Evolutionary conservation across 2,888 invertebrate species (phyloP).

Genomic region (Cheilosia urbana): DNA sequence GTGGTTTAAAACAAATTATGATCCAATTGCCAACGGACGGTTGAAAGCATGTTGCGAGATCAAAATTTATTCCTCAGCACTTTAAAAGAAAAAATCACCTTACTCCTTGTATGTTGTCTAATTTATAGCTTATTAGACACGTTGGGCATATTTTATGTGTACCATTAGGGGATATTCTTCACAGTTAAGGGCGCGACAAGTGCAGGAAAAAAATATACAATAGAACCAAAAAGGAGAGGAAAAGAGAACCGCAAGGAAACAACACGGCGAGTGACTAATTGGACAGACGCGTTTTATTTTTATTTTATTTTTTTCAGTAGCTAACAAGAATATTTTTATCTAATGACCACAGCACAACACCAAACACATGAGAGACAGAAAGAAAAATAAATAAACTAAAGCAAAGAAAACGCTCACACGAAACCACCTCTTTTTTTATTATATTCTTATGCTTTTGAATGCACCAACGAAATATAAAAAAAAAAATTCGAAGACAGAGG

Average conservation of each 20-base stretch:
- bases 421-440: constrained; percentile 43
- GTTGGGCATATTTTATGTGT: constrained; percentile 28
- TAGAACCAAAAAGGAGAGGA: constrained; percentile 25
- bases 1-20: constrained; percentile 36
- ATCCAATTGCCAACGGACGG: constrained; percentile 54
- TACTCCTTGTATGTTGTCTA: constrained; percentile 23
- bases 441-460: constrained; percentile 49
- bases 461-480: constrained; percentile 58
- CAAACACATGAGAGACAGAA: constrained; percentile 45
- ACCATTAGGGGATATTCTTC: constrained; percentile 45
- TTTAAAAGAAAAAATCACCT: constrained; percentile 22
- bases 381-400: constrained; percentile 48
- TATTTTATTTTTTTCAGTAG: constrained; percentile 12
- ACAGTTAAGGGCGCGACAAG: constrained; percentile 67
- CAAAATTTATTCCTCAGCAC: constrained; percentile 45
- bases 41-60: constrained; percentile 58
- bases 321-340: constrained; percentile 47
- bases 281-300: constrained; percentile 46
- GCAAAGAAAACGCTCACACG: constrained; percentile 37
- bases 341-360: constrained; percentile 53
- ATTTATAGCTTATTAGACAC: constrained; percentile 47
- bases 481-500: constrained; percentile 55
- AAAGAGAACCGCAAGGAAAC: constrained; percentile 29
- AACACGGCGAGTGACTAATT: constrained; percentile 53
- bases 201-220: constrained; percentile 38